phyloP scores from a whole-genome alignment of 2,113 vertebrate genomes.

The Varanus salvator region DNA sequence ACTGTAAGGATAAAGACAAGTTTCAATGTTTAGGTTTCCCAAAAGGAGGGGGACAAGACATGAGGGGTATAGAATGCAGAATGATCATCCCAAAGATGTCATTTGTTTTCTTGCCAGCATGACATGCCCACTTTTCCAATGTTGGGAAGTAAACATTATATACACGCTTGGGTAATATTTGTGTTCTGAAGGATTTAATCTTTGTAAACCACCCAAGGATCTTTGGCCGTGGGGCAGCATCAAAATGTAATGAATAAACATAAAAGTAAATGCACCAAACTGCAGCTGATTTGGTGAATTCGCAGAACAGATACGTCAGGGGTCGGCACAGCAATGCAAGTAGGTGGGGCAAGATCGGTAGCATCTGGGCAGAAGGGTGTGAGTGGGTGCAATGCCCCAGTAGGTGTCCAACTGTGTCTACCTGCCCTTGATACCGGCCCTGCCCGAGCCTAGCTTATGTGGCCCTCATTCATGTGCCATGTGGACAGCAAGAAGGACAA shows the following conservation, averaged over 20 bases:
- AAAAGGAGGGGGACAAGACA: constrained; percentile 15
- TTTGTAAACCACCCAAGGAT: too few relatives aligned
- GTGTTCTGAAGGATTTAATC: too few relatives aligned
- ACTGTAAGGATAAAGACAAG: too few relatives aligned
- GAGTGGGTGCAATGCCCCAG: too few relatives aligned
- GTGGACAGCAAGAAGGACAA: background rate
- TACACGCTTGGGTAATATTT: too few relatives aligned
- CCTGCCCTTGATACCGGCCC: too few relatives aligned
- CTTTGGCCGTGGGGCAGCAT: too few relatives aligned
- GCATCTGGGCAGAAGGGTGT: background rate
- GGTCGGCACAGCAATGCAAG: background rate
- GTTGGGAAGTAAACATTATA: background rate
- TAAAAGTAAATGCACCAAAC: too few relatives aligned
- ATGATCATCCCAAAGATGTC: background rate
- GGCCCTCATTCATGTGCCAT: background rate
- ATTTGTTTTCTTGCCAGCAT: background rate
- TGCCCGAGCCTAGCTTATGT: too few relatives aligned
- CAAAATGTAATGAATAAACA: too few relatives aligned
- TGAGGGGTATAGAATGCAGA: background rate
- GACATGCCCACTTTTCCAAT: background rate
- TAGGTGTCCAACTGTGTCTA: too few relatives aligned
- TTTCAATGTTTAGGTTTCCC: background rate
- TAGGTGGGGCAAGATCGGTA: background rate
- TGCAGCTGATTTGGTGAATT: background rate
- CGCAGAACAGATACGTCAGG: background rate